These are phyloP conservation scores for Sinhomidia bicolor DNA, from an alignment of 2,888 invertebrate genomes.

Conservation along the genomic window DNA sequence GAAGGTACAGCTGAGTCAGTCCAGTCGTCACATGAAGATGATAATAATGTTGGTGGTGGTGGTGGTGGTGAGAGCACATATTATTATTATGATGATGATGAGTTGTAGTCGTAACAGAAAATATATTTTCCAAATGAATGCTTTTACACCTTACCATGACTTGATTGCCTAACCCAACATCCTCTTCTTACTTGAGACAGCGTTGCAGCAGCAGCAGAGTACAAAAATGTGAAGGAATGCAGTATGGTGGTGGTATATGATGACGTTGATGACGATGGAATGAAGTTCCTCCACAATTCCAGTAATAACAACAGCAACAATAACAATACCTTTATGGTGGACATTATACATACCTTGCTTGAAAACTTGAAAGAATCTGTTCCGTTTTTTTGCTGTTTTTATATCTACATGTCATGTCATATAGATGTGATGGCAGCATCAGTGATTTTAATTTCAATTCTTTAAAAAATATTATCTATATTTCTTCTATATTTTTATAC, in stretches of 20 bases:
- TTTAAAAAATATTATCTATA: too few species aligned
- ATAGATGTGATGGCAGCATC: too few species aligned
- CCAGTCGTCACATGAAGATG: too few species aligned
- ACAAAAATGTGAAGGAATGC: slow-evolving; percentile 4
- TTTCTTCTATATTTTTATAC: too few species aligned
- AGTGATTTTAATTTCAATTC: not conserved
- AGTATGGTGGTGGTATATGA: slow-evolving; percentile 9
- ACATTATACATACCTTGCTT: not conserved
- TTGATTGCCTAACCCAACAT: slow-evolving; percentile 30
- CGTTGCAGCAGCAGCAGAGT: not conserved
- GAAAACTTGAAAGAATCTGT: slow-evolving; percentile 9
- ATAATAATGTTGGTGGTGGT: too few species aligned
- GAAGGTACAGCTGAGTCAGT: too few species aligned
- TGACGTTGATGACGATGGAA: slow-evolving; percentile 37
- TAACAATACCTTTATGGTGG: not conserved
- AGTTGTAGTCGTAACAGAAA: slow-evolving; percentile 19
- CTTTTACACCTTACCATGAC: slow-evolving; percentile 51
- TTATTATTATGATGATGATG: slow-evolving; percentile 1
- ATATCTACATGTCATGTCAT: slow-evolving; percentile 33
- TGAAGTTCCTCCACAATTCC: slow-evolving; percentile 11
- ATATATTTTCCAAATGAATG: slow-evolving; percentile 67
- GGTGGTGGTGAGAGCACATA: not conserved
- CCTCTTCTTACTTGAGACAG: not conserved
- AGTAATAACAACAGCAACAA: not conserved
- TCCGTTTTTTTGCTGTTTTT: slow-evolving; percentile 16